These are phyloP conservation scores for Zingel zingel DNA, from an alignment of 2,113 vertebrate genomes.

Conservation along the genomic window DNA sequence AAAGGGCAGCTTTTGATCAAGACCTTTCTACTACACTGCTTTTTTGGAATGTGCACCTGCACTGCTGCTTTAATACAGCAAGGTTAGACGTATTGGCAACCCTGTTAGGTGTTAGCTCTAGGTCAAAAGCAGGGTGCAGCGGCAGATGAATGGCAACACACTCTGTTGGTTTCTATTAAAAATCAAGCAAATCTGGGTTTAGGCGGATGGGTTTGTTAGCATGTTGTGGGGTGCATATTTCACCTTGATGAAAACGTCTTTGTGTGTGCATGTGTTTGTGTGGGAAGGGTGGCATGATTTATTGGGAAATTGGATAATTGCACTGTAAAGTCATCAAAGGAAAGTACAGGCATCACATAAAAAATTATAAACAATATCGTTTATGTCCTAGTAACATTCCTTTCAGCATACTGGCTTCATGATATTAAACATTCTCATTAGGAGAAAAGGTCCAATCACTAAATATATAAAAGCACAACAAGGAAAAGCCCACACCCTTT, in stretches of 20 bases:
- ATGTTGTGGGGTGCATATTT: slow-evolving; percentile 12
- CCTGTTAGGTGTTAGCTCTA: slow-evolving; percentile 51
- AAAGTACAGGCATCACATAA: not conserved
- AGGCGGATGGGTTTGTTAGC: slow-evolving; percentile 5
- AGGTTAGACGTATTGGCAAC: slow-evolving; percentile 52
- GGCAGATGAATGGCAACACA: slow-evolving; percentile 34
- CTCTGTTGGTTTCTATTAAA: slow-evolving; percentile 24
- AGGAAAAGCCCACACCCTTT: not conserved
- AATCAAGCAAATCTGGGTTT: slow-evolving; percentile 15
- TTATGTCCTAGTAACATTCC: not conserved
- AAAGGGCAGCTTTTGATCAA: slow-evolving; percentile 72
- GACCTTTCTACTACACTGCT: slow-evolving; percentile 65
- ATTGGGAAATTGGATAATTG: slow-evolving; percentile 30
- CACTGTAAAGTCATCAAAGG: slow-evolving; percentile 9
- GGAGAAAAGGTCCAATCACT: not conserved
- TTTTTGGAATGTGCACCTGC: slow-evolving; percentile 58
- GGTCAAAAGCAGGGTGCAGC: slow-evolving; percentile 38
- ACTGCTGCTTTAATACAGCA: slow-evolving; percentile 46
- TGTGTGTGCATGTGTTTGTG: not conserved
- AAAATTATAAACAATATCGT: slow-evolving; percentile 3
- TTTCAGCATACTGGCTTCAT: slow-evolving; percentile 11
- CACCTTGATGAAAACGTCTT: slow-evolving; percentile 1
- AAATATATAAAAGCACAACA: slow-evolving; percentile 21
- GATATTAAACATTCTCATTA: not conserved
- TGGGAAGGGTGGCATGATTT: not conserved